Percentiles rank a stretch among this genome's conserved stretches.
Conservation (phyloP, 2,888 invertebrate genomes). For the Oasisia sp. region DNA sequence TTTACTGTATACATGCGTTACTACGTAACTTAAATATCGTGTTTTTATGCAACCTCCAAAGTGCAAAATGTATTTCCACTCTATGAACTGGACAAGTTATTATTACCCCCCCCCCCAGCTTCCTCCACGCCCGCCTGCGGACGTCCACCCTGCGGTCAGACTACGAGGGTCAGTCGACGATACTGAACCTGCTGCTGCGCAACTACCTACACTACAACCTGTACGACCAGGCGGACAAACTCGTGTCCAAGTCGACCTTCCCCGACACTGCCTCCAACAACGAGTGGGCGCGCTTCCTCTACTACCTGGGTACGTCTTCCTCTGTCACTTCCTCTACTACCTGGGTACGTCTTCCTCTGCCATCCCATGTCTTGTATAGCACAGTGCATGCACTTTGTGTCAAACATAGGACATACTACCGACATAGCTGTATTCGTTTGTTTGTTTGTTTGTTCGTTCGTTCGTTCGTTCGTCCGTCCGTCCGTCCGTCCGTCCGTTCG, state of each 20-base stretch:
- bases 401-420: too few relatives aligned
- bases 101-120: too few relatives aligned
- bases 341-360: conserved; percentile 67
- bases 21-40: too few relatives aligned
- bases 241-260: conserved; percentile 95
- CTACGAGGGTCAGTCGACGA: conserved; percentile 95
- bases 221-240: conserved; percentile 95
- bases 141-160: conserved; percentile 96
- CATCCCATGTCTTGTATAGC: conserved; percentile 69
- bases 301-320: conserved; percentile 76
- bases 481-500: too few relatives aligned
- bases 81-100: too few relatives aligned
- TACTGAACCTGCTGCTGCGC: conserved; percentile 93
- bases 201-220: conserved; percentile 95
- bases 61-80: too few relatives aligned
- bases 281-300: conserved; percentile 97
- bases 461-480: too few relatives aligned
- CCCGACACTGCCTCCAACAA: conserved; percentile 98
- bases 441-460: too few relatives aligned
- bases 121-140: conserved; percentile 87
- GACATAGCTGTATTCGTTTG: too few relatives aligned
- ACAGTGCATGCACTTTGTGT: background rate
- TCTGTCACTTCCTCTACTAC: conserved; percentile 87
- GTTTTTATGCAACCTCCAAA: too few relatives aligned
- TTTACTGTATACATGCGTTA: too few relatives aligned